phyloP scores from a whole-genome alignment of 2,888 invertebrate genomes.

The Teinopalpus imperialis region DNA sequence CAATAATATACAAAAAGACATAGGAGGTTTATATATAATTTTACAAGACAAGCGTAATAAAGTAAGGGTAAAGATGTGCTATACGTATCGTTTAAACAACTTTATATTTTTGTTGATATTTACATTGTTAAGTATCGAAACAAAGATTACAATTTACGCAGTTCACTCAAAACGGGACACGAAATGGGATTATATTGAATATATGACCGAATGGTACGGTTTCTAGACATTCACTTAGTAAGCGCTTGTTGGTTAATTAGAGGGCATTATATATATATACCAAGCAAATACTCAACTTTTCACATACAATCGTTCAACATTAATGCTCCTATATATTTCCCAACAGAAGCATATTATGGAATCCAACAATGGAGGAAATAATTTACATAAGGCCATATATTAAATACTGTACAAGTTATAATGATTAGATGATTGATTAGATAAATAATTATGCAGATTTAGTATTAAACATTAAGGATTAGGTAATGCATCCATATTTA shows the following conservation, averaged over 20 bases:
- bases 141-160: slow-evolving; percentile 58
- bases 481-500: slow-evolving; percentile 73
- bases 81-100: slow-evolving; percentile 48
- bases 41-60: slow-evolving; percentile 77
- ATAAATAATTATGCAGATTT: slow-evolving; percentile 70
- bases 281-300: slow-evolving; percentile 46
- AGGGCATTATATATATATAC: slow-evolving; percentile 53
- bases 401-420: slow-evolving; percentile 78
- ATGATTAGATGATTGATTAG: slow-evolving; percentile 78
- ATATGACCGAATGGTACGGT: slow-evolving; percentile 53
- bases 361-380: slow-evolving; percentile 66
- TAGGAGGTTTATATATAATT: slow-evolving; percentile 68
- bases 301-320: slow-evolving; percentile 47
- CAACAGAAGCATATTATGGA: slow-evolving; percentile 61
- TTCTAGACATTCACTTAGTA: slow-evolving; percentile 57
- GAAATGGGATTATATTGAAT: slow-evolving; percentile 52
- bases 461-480: slow-evolving; percentile 75
- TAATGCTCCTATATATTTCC: slow-evolving; percentile 46
- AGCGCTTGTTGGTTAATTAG: slow-evolving; percentile 57
- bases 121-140: slow-evolving; percentile 51
- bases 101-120: slow-evolving; percentile 49
- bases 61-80: slow-evolving; percentile 68
- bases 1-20: slow-evolving; percentile 78
- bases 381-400: slow-evolving; percentile 81
- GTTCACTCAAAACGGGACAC: slow-evolving; percentile 60